Evolutionary conservation across 2,113 vertebrate genomes (phyloP).

Genomic region (Zapornia atra): DNA sequence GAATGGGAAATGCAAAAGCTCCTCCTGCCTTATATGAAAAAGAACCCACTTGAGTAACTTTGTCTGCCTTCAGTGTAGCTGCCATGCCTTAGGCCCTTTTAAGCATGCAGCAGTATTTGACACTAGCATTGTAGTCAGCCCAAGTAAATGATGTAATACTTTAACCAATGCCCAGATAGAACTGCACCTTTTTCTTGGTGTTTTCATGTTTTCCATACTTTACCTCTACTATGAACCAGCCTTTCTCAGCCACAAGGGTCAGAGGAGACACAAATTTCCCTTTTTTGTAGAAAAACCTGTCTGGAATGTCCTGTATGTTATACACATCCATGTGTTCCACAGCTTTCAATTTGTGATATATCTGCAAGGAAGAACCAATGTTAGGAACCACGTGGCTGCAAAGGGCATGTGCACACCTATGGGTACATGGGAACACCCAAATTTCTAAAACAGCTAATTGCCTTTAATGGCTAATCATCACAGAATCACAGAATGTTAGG

Average conservation of each 20-base stretch:
- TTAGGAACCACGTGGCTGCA: not conserved
- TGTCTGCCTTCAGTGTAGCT: not conserved
- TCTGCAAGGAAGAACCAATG: slow-evolving; percentile 71
- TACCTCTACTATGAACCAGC: slow-evolving; percentile 95
- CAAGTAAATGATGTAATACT: not conserved
- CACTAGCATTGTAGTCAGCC: not conserved
- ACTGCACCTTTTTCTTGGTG: not conserved
- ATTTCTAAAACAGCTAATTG: not conserved
- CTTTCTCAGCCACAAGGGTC: slow-evolving; percentile 89
- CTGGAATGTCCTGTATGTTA: slow-evolving; percentile 81
- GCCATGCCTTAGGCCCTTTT: not conserved
- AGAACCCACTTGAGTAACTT: not conserved
- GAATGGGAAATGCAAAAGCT: not conserved
- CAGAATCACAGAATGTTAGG: too few relatives aligned
- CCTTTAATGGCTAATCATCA: not conserved
- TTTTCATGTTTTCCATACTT: not conserved
- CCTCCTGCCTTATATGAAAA: not conserved
- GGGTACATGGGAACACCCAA: not conserved
- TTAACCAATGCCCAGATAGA: not conserved
- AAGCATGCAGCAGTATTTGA: not conserved
- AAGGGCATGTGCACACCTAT: not conserved
- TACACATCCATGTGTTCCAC: slow-evolving; percentile 87
- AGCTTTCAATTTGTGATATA: slow-evolving; percentile 78
- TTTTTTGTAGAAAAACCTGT: slow-evolving; percentile 87
- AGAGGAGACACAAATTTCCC: slow-evolving; percentile 90